Conservation (phyloP, 1,140 invertebrate species). For the Conus ventricosus region DNA sequence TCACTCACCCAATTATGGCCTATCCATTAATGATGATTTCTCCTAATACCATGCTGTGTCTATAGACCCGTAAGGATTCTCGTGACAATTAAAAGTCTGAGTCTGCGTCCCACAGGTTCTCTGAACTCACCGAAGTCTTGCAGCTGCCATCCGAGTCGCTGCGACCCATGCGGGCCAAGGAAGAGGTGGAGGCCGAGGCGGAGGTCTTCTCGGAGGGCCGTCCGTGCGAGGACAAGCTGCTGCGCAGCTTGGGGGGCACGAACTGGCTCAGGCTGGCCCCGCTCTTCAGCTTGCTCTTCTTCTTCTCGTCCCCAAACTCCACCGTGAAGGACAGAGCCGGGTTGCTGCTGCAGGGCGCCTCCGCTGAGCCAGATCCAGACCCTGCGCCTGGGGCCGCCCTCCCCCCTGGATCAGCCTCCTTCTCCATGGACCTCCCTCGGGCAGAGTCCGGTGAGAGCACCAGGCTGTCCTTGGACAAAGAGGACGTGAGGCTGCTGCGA, state of each 20-base stretch:
- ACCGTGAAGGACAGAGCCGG: constrained; percentile 75
- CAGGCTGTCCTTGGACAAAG: constrained; percentile 60
- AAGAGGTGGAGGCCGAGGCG: background rate
- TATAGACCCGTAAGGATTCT: too few species aligned
- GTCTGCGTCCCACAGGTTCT: too few species aligned
- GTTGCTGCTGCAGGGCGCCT: constrained; percentile 1
- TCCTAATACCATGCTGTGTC: too few species aligned
- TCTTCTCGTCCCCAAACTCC: constrained; percentile 71
- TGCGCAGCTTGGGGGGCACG: constrained; percentile 72
- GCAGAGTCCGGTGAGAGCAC: constrained; percentile 39
- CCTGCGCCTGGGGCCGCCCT: background rate
- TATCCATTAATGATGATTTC: too few species aligned
- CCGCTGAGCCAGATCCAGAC: background rate
- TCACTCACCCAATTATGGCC: too few species aligned
- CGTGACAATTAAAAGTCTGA: too few species aligned
- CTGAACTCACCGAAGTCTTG: constrained; percentile 7
- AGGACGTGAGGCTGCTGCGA: constrained; percentile 48
- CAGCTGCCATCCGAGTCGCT: background rate
- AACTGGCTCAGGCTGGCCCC: constrained; percentile 74
- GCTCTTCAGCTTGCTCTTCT: constrained; percentile 50
- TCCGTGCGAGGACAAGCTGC: constrained; percentile 50
- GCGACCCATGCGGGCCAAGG: background rate
- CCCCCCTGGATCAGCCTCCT: constrained; percentile 24
- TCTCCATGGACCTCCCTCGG: constrained; percentile 32
- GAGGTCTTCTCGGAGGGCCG: constrained; percentile 42